phyloP scores from a whole-genome alignment of 2,888 invertebrate species.

The Physocephala rufipes region DNA sequence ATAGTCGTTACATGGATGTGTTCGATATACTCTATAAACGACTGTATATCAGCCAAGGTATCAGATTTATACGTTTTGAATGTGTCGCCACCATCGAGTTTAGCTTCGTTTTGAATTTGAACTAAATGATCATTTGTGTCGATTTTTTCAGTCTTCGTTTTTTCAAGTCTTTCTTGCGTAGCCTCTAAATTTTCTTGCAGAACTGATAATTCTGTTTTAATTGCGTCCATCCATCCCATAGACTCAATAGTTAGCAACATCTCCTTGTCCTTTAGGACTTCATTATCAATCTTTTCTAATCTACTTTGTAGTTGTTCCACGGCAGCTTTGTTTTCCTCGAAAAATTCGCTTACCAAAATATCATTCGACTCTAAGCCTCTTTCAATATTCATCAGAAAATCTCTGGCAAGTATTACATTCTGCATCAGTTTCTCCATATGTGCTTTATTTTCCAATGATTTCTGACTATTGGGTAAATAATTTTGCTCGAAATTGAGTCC shows the following conservation, averaged over 20 bases:
- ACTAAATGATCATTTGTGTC: neutral
- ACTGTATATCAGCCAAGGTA: neutral
- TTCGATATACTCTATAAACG: conserved; percentile 34
- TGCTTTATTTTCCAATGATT: conserved; percentile 23
- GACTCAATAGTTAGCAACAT: conserved; percentile 50
- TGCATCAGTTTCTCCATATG: conserved; percentile 49
- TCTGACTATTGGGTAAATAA: conserved; percentile 28
- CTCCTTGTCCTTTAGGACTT: conserved; percentile 51
- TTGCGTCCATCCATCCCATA: conserved; percentile 50
- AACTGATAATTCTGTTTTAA: conserved; percentile 52
- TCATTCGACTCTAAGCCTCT: conserved; percentile 53
- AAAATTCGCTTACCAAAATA: conserved; percentile 48
- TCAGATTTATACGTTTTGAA: conserved; percentile 5
- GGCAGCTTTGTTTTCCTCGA: conserved; percentile 51
- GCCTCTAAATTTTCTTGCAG: conserved; percentile 49
- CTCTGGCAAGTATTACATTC: conserved; percentile 51
- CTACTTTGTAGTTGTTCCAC: conserved; percentile 52
- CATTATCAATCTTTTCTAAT: conserved; percentile 50
- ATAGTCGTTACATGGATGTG: conserved; percentile 21
- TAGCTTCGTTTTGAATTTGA: neutral
- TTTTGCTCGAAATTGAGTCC: conserved; percentile 54
- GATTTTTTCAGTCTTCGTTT: neutral
- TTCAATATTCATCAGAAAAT: conserved; percentile 54
- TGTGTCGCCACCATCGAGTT: neutral
- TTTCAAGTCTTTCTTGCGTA: conserved; percentile 6